Evolutionary conservation across 1,140 invertebrate genomes (phyloP).

Genomic region (Drosophila truncata): DNA sequence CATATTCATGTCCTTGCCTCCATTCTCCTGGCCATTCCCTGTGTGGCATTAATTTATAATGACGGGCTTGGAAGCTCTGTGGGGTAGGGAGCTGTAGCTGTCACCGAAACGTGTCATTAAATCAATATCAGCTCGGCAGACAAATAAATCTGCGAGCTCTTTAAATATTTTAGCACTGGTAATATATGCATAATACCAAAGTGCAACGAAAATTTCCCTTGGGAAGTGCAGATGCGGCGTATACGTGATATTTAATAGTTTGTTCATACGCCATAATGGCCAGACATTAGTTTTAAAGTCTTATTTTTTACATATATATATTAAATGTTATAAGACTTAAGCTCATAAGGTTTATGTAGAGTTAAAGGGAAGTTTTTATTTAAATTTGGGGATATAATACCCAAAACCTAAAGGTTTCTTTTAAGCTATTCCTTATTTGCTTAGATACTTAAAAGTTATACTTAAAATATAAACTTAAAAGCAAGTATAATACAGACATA

Average conservation of each 20-base stretch:
- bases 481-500: no score
- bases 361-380: not conserved
- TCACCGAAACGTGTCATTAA: conserved; percentile 56
- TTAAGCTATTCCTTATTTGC: not conserved
- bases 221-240: conserved; percentile 16
- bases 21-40: conserved; percentile 34
- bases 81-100: conserved; percentile 9
- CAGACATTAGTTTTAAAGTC: conserved; percentile 1
- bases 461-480: not conserved
- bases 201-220: conserved; percentile 16
- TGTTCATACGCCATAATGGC: conserved; percentile 18
- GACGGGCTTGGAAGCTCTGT: conserved; percentile 18
- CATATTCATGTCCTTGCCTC: conserved; percentile 31
- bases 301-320: no score
- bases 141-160: conserved; percentile 52
- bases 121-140: conserved; percentile 52
- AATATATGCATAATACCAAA: conserved; percentile 19
- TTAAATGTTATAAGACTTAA: not conserved
- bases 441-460: not conserved
- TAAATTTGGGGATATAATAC: not conserved
- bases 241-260: conserved; percentile 61
- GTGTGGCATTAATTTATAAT: conserved; percentile 59
- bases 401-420: not conserved
- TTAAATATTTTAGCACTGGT: conserved; percentile 58
- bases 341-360: not conserved